A percentile compares a stretch with the other conserved stretches of the same genome.
These are phyloP conservation scores for Diarsia mendica DNA, from an alignment of 2,888 invertebrate species.

Conservation along the genomic window DNA sequence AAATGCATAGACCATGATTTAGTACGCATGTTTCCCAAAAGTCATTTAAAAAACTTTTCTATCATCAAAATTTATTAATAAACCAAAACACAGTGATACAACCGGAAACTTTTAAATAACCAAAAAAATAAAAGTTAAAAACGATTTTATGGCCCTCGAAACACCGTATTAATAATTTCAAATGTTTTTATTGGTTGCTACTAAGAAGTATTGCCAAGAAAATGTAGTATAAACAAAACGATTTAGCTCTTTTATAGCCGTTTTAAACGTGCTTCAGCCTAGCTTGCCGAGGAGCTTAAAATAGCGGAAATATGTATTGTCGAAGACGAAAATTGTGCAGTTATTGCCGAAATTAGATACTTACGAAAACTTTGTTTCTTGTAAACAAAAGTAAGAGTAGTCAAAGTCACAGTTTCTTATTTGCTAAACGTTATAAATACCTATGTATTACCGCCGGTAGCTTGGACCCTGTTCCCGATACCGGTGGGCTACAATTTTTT, in stretches of 20 bases:
- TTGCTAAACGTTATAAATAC: no score
- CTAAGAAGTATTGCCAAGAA: constrained; percentile 51
- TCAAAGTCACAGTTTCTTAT: no score
- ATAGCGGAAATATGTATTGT: constrained; percentile 30
- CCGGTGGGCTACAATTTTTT: no score
- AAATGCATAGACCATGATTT: neutral
- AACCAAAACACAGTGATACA: neutral
- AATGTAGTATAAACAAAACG: constrained; percentile 62
- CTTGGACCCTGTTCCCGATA: no score
- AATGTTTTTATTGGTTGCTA: constrained; percentile 53
- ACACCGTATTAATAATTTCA: constrained; percentile 44
- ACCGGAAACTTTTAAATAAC: constrained; percentile 6
- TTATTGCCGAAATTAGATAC: neutral
- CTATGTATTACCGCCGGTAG: no score
- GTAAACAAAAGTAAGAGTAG: neutral
- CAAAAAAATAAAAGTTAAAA: constrained; percentile 16
- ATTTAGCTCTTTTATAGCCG: constrained; percentile 63
- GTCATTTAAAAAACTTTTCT: neutral
- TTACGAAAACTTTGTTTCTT: neutral
- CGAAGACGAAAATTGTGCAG: neutral
- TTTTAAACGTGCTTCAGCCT: constrained; percentile 40
- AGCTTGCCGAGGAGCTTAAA: constrained; percentile 29
- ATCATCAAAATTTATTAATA: neutral
- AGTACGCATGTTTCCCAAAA: neutral
- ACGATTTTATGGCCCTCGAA: constrained; percentile 39